Evolutionary conservation across 2,888 invertebrate species (phyloP), one percentile per base, ranked within the genome.

Genomic region (Leptarthrus brevirostris): DNA sequence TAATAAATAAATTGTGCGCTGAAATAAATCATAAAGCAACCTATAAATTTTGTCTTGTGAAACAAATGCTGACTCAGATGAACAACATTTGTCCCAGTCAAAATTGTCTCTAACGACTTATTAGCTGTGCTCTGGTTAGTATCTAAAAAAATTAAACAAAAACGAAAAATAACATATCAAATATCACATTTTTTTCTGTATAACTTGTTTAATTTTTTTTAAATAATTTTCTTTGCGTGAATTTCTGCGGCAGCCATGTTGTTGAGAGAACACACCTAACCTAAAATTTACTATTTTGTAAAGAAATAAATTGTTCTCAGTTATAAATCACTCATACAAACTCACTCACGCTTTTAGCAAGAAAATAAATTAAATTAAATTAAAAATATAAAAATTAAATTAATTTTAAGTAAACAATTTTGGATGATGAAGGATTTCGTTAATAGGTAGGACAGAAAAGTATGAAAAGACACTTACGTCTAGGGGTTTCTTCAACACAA

Each of bases 401-500:
- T 18, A 52, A 10, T 52, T 8, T 52, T 52, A 40, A 40, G 12
- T 40, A 20, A 54, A 34, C 12, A 56, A 18, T 20, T 30, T 49
- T 72, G 49, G 34, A 58, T 72, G 58, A 34, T 58, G 30, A 40
- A 24, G 61, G 61, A 72, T 18, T n/a, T 61, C 22, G 49, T 44
- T 34, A 18, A 18, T 72, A 72, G 47, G 30, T 61, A 20, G n/a
- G 14, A 34, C 16, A 44, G 49, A 36, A 6, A 56, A 24, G 26
- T 72, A 36, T 40, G 44, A 40, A 61, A 56, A 53, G 80, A 88
- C 89, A 96, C 96, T 96, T 93, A 96, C 96, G 91, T 96, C 96
- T 83, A 98, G 88, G 73, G 96, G 95, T 86, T 96, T 96, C 88
- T 94, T 95, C 81, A 97, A 87, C 76, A 95, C 94, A 83, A 98